These are phyloP conservation scores for Hyposmocoma kahamanoa DNA, from an alignment of 1,140 invertebrate species.

Conservation along the genomic window DNA sequence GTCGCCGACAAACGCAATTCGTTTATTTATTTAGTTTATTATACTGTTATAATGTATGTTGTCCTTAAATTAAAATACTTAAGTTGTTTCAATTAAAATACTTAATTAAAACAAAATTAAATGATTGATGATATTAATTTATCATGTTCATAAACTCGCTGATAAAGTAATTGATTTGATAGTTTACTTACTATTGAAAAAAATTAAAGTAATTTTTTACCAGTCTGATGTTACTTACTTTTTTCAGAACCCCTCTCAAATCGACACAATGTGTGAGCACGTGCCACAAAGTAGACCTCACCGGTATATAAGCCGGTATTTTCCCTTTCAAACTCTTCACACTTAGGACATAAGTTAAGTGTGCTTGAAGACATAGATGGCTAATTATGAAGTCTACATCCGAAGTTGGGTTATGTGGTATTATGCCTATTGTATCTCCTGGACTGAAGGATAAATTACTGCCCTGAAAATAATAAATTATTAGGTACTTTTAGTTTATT, in stretches of 20 bases:
- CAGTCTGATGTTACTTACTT: too few species aligned
- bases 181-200: too few species aligned
- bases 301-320: slow-evolving; percentile 59
- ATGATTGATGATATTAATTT: too few species aligned
- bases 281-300: slow-evolving; percentile 45
- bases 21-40: too few species aligned
- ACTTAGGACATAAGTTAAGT: slow-evolving; percentile 28
- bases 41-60: too few species aligned
- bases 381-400: slow-evolving; percentile 37
- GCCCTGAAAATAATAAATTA: slow-evolving; percentile 30
- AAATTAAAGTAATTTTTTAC: too few species aligned
- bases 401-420: slow-evolving; percentile 33
- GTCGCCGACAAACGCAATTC: too few species aligned
- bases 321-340: slow-evolving; percentile 28
- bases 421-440: slow-evolving; percentile 50
- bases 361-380: slow-evolving; percentile 30
- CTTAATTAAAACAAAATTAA: too few species aligned
- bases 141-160: too few species aligned
- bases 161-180: too few species aligned
- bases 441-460: slow-evolving; percentile 44
- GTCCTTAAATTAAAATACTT: too few species aligned
- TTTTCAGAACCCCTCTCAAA: slow-evolving; percentile 62
- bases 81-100: too few species aligned
- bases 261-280: slow-evolving; percentile 59
- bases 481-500: background rate